Percentiles rank a stretch among this genome's conserved stretches.
Evolutionary conservation across 2,113 vertebrate species (phyloP).

Genomic region (Calidris pygmaea): DNA sequence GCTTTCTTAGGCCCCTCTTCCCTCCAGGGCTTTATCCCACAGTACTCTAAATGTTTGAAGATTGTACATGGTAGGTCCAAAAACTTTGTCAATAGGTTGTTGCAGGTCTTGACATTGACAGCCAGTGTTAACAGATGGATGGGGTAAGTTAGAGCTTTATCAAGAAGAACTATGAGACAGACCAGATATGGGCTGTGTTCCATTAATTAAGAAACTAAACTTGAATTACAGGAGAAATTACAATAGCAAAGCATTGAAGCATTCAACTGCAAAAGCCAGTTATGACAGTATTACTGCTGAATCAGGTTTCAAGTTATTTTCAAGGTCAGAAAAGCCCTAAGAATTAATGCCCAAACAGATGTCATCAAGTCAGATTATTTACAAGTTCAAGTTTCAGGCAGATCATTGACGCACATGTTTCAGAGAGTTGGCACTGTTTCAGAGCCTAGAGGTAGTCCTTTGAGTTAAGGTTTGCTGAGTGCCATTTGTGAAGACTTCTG

Average conservation of each 20-base stretch:
- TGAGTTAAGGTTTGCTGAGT: background rate
- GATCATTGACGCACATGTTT: background rate
- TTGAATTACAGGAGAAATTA: background rate
- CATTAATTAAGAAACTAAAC: background rate
- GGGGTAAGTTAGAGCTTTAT: background rate
- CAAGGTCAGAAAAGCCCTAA: background rate
- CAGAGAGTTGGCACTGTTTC: background rate
- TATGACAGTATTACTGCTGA: background rate
- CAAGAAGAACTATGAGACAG: background rate
- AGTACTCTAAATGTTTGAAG: background rate
- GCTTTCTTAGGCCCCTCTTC: background rate
- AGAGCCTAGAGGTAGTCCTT: background rate
- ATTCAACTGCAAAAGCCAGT: background rate
- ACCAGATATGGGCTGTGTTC: background rate
- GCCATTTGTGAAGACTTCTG: background rate
- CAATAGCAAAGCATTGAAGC: background rate
- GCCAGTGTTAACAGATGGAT: background rate
- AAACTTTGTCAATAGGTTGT: background rate
- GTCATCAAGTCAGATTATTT: background rate
- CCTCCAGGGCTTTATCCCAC: background rate
- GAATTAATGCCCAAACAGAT: background rate
- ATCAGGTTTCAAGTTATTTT: background rate
- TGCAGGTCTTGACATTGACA: background rate
- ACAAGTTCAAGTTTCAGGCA: background rate
- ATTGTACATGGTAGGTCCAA: background rate